Base-by-base conservation (phyloP, 37 sponge, comb jelly and placozoan species). In the Chondrilla cf. caribensis region DNA sequence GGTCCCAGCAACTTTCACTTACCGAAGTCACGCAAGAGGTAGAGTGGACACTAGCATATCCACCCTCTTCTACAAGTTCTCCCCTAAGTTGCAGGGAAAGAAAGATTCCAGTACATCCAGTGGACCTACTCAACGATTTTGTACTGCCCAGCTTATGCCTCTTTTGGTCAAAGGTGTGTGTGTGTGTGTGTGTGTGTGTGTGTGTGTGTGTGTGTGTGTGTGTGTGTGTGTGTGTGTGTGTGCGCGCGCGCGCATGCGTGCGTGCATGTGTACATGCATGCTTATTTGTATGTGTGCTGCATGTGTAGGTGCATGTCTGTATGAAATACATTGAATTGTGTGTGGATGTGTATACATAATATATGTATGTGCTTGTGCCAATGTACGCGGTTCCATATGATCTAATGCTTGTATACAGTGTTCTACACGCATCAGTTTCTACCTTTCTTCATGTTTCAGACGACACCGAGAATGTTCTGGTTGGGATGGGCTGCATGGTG, bases 221-320 rank as follows among this genome's bases (percentile, higher is more conserved):
- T 78, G 79, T 78, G 79, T 78, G 79, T 47, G 79, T 78, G 79
- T 78, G 79, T 78, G 79, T 78, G 57, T 78, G 79, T 78, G 79
- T 78, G 79, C 44, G 79, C n/a, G 57, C n/a, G 79, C n/a, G 79
- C n/a, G 79, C n/a, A 57, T 78, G 79, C n/a, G 79, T 78, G 79
- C n/a, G 55, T 78, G 79, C n/a, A 26, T 78, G 79, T 44, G 55
- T 44, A 26, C 18, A 4, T 28, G 28, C 11, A 22, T 44, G 55
- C 7, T 54, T 26, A 26, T 78, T 54, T 21, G 79, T 54, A 26
- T 60, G 64, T 28, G 28, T 60, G 24, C 19, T 26, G 38, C 7
- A 21, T 24, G 43, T 72, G 75, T 72, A 38, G 8, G 43, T 72
- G 75, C 26, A 11, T 47, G 51, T 47, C 9, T 47, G 6, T 47